These are phyloP conservation scores for Drosophila neocordata DNA, from an alignment of 1,140 invertebrate genomes.

Conservation along the genomic window DNA sequence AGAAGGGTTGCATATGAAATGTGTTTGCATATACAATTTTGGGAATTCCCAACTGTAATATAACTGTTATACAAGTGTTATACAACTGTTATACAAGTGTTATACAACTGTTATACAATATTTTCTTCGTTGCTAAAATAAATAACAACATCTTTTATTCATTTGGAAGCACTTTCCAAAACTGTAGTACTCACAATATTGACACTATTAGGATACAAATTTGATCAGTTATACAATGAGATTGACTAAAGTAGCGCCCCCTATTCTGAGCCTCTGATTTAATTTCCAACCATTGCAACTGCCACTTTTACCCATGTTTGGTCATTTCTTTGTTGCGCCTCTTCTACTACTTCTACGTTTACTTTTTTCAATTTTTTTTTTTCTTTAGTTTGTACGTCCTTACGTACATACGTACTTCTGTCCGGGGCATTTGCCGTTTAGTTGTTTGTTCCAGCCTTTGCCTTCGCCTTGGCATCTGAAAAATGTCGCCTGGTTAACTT, in stretches of 20 bases:
- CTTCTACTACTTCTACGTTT: conserved; percentile 9
- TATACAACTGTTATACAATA: neutral
- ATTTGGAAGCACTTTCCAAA: neutral
- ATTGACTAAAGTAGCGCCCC: neutral
- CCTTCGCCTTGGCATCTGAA: conserved; percentile 67
- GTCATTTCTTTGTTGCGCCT: conserved; percentile 57
- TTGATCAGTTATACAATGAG: no score
- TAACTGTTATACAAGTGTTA: conserved; percentile 19
- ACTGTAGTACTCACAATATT: neutral
- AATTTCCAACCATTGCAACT: conserved; percentile 24
- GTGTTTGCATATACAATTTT: conserved; percentile 2
- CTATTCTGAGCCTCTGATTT: conserved; percentile 20
- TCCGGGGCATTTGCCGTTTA: conserved; percentile 48
- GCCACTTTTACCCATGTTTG: conserved; percentile 61
- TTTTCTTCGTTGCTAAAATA: no score
- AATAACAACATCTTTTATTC: no score
- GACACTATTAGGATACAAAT: no score
- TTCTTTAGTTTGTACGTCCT: no score
- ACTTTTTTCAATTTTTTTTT: no score
- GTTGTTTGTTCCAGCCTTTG: conserved; percentile 55
- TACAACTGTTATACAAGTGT: conserved; percentile 13
- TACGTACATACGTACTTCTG: neutral
- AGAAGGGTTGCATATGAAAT: conserved; percentile 7
- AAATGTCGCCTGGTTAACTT: conserved; percentile 79
- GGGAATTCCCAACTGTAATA: neutral